Base-by-base conservation (phyloP, 1,140 invertebrate genomes). In the Ceratina australensis region DNA sequence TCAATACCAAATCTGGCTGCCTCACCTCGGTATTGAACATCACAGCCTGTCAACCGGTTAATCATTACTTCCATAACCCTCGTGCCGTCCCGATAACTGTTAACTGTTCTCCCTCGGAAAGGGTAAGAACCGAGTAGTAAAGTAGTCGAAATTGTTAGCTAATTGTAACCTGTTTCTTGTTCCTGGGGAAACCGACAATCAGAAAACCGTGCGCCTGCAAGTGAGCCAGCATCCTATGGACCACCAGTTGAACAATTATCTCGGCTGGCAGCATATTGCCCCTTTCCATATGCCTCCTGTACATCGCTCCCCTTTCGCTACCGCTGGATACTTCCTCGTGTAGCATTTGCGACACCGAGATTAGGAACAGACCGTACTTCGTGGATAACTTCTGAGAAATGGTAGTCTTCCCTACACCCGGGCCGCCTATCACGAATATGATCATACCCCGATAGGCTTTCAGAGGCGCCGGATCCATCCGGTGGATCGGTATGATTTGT, bases 381-480 rank as follows among this genome's bases (percentile, higher is more conserved):
- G 10, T 10, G 0, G 83, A 71, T 10, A 89, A 28, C 68, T 72
- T 82, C 50, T 71, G 80, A 8, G 79, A 75, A 12, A 89, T 10
- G 0, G 79, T 81, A n/a, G 26, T 82, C 71, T 89, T 90, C 10
- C 76, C 84, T 0, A 72, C 76, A 0, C 84, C 80, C 1, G 86
- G 88, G 20, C 82, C 87, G 26, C 88, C 86, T 52, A 88, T 81
- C 69, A 90, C 15, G 66, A 87, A 88, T 42, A 89, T 86, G 56
- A 89, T 88, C 26, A 85, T 66, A 10, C 65, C 79, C 61, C 75
- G 18, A 47, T 16, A 57, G 3, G 54, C 0, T 24, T 84, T 79
- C 42, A 87, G 22, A 15, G 42, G 54, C 2, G n/a, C 54, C 13
- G 63, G 22, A 42, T 81, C 78, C 10, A 64, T 52, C 12, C 61